A percentile compares a stretch with the other conserved stretches of the same genome.
Conservation (phyloP, 2,797 vertebrate species). For the Cynopterus sphinx region DNA sequence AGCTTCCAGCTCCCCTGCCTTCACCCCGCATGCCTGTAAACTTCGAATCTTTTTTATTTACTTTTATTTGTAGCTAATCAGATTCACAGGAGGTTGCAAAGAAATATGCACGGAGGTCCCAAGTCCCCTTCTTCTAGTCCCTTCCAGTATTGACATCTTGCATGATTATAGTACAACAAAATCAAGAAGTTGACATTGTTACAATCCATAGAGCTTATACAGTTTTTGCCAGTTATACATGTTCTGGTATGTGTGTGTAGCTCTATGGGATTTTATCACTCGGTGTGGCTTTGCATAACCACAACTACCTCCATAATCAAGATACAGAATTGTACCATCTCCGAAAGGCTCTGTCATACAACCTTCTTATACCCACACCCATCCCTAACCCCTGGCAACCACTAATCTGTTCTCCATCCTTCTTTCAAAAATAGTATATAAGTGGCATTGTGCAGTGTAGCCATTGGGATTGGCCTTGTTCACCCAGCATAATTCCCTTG, state of each 20-base stretch:
- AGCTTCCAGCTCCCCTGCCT: neutral
- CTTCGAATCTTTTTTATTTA: neutral
- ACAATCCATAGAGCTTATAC: neutral
- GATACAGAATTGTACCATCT: neutral
- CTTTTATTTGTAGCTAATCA: constrained; percentile 24
- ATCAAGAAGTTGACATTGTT: neutral
- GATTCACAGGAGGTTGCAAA: neutral
- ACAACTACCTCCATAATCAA: constrained; percentile 16
- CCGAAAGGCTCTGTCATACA: neutral
- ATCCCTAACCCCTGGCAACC: neutral
- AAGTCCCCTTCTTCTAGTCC: neutral
- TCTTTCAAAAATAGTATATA: constrained; percentile 41
- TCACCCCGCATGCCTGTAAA: neutral
- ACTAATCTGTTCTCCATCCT: neutral
- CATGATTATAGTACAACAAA: neutral
- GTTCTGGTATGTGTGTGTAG: neutral
- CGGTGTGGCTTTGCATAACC: neutral
- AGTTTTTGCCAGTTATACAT: neutral
- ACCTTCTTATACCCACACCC: neutral
- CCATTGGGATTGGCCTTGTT: constrained; percentile 13
- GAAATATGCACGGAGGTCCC: neutral
- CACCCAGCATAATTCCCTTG: neutral
- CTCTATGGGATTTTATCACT: constrained; percentile 29
- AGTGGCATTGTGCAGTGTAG: neutral
- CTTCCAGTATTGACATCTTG: neutral